These are phyloP conservation scores for Cheilosia vulpina DNA, from an alignment of 2,888 invertebrate genomes.

Conservation along the genomic window DNA sequence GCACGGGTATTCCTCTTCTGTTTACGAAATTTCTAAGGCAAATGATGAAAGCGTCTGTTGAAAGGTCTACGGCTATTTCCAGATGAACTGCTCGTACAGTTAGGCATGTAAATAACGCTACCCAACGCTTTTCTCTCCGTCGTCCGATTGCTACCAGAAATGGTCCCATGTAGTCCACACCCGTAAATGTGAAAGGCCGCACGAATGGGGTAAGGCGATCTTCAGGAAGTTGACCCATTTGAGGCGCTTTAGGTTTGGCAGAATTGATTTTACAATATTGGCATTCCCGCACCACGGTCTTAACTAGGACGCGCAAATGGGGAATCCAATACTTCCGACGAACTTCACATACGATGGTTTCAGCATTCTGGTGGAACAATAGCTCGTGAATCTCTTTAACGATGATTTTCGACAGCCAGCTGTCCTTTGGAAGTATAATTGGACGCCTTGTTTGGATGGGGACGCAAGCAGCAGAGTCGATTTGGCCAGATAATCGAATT, in stretches of 20 bases:
- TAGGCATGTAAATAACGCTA: too few relatives aligned
- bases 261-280: not conserved
- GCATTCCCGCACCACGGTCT: not conserved
- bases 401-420: too few relatives aligned
- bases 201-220: too few relatives aligned
- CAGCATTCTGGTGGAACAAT: too few relatives aligned
- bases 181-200: not conserved
- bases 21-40: not conserved
- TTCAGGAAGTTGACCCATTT: slow-evolving; percentile 45
- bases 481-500: too few relatives aligned
- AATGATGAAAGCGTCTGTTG: not conserved
- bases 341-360: not conserved
- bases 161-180: slow-evolving; percentile 11
- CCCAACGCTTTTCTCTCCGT: slow-evolving; percentile 13
- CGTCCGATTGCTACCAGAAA: not conserved
- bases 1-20: not conserved
- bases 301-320: not conserved
- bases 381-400: too few relatives aligned
- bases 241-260: slow-evolving; percentile 19
- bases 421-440: too few relatives aligned
- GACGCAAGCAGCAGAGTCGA: too few relatives aligned
- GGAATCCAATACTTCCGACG: too few relatives aligned
- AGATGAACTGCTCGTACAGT: slow-evolving; percentile 5
- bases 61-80: not conserved
- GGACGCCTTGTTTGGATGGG: too few relatives aligned